phyloP scores from a whole-genome alignment of 1,140 invertebrate species.

The Brachionus rubens region DNA sequence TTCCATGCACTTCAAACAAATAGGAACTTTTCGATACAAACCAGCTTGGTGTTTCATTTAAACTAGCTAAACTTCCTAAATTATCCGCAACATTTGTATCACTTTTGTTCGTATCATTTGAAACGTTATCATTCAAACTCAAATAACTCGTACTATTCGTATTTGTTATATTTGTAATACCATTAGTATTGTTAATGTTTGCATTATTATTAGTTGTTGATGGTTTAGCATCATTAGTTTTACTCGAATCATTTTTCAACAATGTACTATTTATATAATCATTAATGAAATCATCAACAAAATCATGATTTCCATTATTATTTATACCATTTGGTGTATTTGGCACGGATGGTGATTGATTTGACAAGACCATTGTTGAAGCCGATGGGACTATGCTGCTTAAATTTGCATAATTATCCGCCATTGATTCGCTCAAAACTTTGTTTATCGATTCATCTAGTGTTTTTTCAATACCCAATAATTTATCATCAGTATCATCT shows the following conservation, averaged over 20 bases:
- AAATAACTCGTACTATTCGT: neutral
- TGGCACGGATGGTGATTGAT: neutral
- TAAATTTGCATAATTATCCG: neutral
- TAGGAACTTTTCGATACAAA: too few relatives aligned
- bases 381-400: neutral
- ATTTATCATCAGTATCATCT: conserved; percentile 17
- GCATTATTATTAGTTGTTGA: neutral
- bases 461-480: conserved; percentile 17
- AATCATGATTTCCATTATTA: conserved; percentile 1
- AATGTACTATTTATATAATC: conserved; percentile 33
- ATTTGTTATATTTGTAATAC: neutral
- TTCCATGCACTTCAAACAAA: too few relatives aligned
- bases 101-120: neutral
- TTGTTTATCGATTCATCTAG: conserved; percentile 29
- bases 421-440: conserved; percentile 14
- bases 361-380: neutral
- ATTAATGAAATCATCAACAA: conserved; percentile 25
- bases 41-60: conserved; percentile 27
- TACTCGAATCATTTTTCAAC: conserved; percentile 14
- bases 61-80: conserved; percentile 21
- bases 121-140: neutral
- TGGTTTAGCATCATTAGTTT: conserved; percentile 2
- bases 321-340: neutral
- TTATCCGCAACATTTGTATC: neutral
- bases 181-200: neutral